phyloP scores from a whole-genome alignment of 2,113 vertebrate genomes.

The Brachypodius melanocephalos region DNA sequence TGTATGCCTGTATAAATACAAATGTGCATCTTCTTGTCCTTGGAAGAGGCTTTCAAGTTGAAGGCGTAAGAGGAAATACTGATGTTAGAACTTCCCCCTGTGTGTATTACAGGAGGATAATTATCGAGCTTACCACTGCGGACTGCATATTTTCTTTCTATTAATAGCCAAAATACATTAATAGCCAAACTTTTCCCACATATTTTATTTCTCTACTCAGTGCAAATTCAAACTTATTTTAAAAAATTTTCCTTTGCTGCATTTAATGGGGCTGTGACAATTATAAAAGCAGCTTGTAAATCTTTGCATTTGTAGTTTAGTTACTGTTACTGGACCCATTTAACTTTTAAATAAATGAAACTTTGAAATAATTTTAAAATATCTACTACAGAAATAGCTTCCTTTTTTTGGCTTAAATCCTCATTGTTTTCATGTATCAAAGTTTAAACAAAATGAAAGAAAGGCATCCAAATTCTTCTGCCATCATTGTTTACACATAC shows the following conservation, averaged over 20 bases:
- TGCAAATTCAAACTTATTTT: background rate
- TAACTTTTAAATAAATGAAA: background rate
- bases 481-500: background rate
- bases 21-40: background rate
- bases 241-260: background rate
- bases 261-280: background rate
- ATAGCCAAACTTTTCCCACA: background rate
- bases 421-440: background rate
- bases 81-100: background rate
- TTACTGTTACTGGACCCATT: background rate
- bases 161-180: background rate
- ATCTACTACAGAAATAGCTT: background rate
- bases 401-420: background rate
- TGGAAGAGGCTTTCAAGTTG: background rate
- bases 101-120: background rate
- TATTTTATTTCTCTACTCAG: background rate
- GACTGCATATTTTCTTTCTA: background rate
- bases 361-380: background rate
- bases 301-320: background rate
- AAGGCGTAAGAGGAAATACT: background rate
- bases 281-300: background rate
- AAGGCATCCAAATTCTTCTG: background rate
- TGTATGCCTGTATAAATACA: background rate
- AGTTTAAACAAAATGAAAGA: background rate
- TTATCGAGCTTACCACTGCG: background rate